Evolutionary conservation across 1,140 invertebrate genomes (phyloP).

Genomic region (Sarcophaga bullata): DNA sequence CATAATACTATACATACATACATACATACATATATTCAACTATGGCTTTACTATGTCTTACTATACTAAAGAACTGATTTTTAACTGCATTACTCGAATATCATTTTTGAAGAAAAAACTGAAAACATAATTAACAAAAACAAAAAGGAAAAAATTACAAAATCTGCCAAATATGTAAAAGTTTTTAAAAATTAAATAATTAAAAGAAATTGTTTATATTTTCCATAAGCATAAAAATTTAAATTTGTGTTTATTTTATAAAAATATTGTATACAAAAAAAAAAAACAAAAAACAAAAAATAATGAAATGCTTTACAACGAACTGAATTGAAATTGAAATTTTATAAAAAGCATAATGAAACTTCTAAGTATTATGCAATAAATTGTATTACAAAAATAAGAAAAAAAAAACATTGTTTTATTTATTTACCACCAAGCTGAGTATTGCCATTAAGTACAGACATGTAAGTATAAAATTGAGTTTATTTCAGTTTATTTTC

Average conservation of each 20-base stretch:
- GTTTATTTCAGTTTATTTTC: no score
- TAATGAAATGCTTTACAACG: not conserved
- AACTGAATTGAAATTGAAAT: not conserved
- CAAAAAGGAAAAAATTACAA: not conserved
- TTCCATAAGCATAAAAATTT: not conserved
- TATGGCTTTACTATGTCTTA: no score
- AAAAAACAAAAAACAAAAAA: not conserved
- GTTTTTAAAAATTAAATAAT: not conserved
- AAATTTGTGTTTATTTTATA: not conserved
- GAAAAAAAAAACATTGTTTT: not conserved
- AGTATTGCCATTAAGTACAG: no score
- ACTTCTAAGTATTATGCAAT: not conserved
- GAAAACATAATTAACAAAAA: no score
- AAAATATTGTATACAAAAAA: not conserved
- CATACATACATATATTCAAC: no score
- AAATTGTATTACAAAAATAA: not conserved
- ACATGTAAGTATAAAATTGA: no score
- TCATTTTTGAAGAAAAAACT: no score
- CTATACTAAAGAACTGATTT: no score
- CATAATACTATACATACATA: no score
- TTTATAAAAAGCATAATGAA: not conserved
- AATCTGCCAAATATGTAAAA: not conserved
- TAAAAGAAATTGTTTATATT: not conserved
- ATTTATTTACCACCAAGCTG: no score
- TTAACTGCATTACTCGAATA: no score